Conservation (phyloP, 2,797 vertebrate species). For the Euthynnus affinis region DNA sequence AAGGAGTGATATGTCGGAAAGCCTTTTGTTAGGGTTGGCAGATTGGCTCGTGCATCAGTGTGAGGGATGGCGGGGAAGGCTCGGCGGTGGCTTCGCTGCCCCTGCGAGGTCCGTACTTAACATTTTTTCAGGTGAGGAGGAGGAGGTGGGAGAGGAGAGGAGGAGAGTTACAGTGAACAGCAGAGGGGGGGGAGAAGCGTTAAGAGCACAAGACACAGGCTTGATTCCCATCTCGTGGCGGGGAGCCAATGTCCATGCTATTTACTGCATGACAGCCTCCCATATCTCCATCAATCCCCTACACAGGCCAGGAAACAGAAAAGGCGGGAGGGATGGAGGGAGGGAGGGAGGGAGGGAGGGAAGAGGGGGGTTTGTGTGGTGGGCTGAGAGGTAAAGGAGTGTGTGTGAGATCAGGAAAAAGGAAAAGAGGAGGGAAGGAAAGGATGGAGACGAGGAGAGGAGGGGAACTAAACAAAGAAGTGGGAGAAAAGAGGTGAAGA, state of each 20-base stretch:
- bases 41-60: slow-evolving; percentile 46
- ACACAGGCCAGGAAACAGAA: slow-evolving; percentile 29
- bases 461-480: slow-evolving; percentile 4
- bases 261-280: slow-evolving; percentile 82
- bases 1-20: slow-evolving; percentile 39
- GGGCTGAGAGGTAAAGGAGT: background rate
- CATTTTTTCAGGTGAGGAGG: slow-evolving; percentile 25
- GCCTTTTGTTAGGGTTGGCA: slow-evolving; percentile 37
- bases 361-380: too few relatives aligned
- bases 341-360: too few relatives aligned
- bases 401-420: background rate
- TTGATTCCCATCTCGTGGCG: slow-evolving; percentile 74
- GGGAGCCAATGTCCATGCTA: slow-evolving; percentile 66
- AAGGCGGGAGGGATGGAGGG: background rate
- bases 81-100: slow-evolving; percentile 3
- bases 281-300: slow-evolving; percentile 74
- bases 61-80: slow-evolving; percentile 34
- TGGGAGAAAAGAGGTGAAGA: background rate
- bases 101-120: slow-evolving; percentile 14
- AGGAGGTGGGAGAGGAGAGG: slow-evolving; percentile 16
- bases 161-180: slow-evolving; percentile 10
- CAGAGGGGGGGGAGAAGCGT: slow-evolving; percentile 13
- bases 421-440: background rate
- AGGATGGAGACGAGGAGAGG: background rate
- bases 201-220: slow-evolving; percentile 29